phyloP scores from a whole-genome alignment of 2,797 vertebrate genomes.

The Poecilia gillii region DNA sequence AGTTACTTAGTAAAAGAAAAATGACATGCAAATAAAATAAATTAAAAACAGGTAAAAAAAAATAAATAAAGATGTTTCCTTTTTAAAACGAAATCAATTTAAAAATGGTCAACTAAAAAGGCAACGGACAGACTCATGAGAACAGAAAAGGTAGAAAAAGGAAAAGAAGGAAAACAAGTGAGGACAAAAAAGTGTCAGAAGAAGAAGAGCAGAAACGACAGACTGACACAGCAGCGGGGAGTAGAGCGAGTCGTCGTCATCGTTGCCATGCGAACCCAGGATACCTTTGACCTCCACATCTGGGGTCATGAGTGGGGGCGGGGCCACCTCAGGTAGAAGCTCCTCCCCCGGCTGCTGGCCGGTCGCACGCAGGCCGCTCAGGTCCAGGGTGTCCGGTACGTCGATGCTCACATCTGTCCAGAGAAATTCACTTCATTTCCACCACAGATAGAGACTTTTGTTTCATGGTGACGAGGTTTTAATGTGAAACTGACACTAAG shows the following conservation, averaged over 20 bases:
- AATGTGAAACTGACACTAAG: neutral
- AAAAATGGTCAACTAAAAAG: constrained; percentile 39
- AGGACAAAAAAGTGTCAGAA: constrained; percentile 33
- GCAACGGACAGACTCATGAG: constrained; percentile 49
- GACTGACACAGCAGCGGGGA: constrained; percentile 99
- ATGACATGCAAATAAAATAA: neutral
- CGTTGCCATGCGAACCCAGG: constrained; percentile 99
- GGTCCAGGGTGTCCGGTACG: constrained; percentile 94
- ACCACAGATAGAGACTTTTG: neutral
- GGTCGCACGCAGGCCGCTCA: constrained; percentile 87
- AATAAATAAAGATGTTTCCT: neutral
- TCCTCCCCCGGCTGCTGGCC: constrained; percentile 96
- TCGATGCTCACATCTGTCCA: constrained; percentile 96
- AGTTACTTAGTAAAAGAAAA: neutral
- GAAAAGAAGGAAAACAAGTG: constrained; percentile 46
- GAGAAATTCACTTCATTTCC: neutral
- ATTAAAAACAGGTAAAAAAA: constrained; percentile 4
- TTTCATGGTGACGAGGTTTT: neutral
- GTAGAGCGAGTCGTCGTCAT: constrained; percentile 99
- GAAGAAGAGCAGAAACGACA: constrained; percentile 77
- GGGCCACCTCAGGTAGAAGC: constrained; percentile 97
- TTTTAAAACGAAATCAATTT: constrained; percentile 26
- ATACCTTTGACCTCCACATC: constrained; percentile 99
- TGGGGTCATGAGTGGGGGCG: constrained; percentile 96
- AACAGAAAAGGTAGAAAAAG: constrained; percentile 58